Base-by-base conservation (phyloP, 2,888 invertebrate species). In the Amphipoea oculea region DNA sequence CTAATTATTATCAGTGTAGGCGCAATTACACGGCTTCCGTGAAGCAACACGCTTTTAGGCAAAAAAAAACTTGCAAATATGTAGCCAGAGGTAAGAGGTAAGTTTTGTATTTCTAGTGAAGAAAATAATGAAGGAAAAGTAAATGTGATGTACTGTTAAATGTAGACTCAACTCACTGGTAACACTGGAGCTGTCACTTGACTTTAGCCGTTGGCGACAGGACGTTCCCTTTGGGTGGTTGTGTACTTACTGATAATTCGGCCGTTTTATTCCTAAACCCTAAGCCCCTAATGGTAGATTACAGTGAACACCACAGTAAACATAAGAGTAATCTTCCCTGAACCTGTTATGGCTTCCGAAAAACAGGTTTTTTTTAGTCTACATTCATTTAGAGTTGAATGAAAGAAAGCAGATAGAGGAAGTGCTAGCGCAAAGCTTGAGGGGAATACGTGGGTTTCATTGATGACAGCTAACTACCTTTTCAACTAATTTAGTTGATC, bases 1-100 rank as follows among this genome's bases (percentile, higher is more conserved):
- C 86, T 88, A 90, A 89, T 90, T 90, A 89, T 90, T 90, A 91
- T 90, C 89, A 77, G 77, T 78, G 88, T 84, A 76, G 75, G 78
- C 78, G 78, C 71, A 82, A 78, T 85, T 76, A 82, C 73, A 74
- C n/a, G 54, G 79, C 73, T 82, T 77, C 80, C 69, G 79, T 60
- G 75, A 82, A 66, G 57, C 77, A 70, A 67, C 45, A 81, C 68
- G 76, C 57, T 76, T 84, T 79, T 81, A 73, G 69, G 78, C 51
- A 57, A 73, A 48, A 48, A 76, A 73, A 60, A 62, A 14, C 69
- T 42, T 68, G 45, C 45, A 40, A 80, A 68, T 40, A 69, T 54
- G 40, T 51, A 17, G 40, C 29, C 23, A 48, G 51, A 42, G 23
- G 48, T 62, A 54, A 48, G n/a, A 29, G 23, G 23, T 54, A 54